Base-by-base conservation (phyloP, 1,140 invertebrate genomes). In the Drosophila takahashii region DNA sequence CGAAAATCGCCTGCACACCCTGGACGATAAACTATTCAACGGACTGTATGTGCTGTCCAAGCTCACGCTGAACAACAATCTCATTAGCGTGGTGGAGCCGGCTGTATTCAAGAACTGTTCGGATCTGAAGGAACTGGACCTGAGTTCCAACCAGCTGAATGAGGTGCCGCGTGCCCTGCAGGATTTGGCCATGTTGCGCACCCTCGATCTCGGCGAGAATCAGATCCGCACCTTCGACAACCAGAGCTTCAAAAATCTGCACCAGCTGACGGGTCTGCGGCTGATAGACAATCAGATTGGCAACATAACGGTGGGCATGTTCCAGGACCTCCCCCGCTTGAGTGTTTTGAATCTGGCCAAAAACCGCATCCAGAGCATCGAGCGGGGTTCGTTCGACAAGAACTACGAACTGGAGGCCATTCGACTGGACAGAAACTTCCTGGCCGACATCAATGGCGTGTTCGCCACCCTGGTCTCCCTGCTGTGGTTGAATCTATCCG, bases 51-150 rank as follows among this genome's bases (percentile, higher is more conserved):
- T 97, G 15, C 92, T 98, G 6, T 96, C 95, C 77, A 96, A 97
- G 91, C 93, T 98, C 13, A 97, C 96, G 9, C 93, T 98, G 1
- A 97, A 97, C 81, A 96, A 96, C 71, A 98, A 98, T 93, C 93
- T 95, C 57, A 95, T 98, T 13, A 94, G 95, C n/a, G 95, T 93
- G 69, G 94, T 98, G 62, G 96, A 97, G 91, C 93, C 94, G 10
- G 95, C 96, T 76, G 96, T 97, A n/a, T 98, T 98, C 85, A 95
- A 95, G 92, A 99, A 98, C 92, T 96, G 96, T 85, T 97, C 96
- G 4, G 96, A 96, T 77, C 93, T 98, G n/a, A 97, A 97, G 92
- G 97, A 98, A 81, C 93, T 99, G 3, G 97, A 98, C 93, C 93
- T 98, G 22, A 96, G 97, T 85, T 95, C 96, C 15, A 99, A 99